phyloP scores from a whole-genome alignment of 1,140 invertebrate species.

The Halyomorpha halys region DNA sequence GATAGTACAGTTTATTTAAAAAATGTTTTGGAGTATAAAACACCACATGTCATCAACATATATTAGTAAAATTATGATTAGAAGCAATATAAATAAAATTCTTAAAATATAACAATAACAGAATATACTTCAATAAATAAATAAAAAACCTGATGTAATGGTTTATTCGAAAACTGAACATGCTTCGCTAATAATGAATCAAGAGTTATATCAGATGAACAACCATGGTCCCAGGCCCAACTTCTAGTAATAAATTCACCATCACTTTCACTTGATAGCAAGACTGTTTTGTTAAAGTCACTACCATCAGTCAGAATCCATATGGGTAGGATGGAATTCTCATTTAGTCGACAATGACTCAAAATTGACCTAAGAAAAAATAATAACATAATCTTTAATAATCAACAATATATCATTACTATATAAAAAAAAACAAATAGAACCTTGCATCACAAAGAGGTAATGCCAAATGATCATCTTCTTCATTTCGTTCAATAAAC shows the following conservation, averaged over 20 bases:
- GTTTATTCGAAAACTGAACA: conserved; percentile 1
- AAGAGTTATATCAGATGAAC: background rate
- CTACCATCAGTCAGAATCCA: background rate
- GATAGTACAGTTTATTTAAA: too few relatives aligned
- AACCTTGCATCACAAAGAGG: background rate
- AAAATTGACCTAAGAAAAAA: background rate
- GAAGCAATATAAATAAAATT: too few relatives aligned
- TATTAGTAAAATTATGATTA: too few relatives aligned
- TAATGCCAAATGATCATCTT: background rate
- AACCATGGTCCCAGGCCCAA: conserved; percentile 2
- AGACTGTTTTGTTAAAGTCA: background rate
- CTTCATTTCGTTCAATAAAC: background rate
- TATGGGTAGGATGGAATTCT: background rate
- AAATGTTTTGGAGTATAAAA: too few relatives aligned
- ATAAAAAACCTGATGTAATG: too few relatives aligned
- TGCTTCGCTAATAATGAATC: background rate
- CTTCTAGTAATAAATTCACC: background rate
- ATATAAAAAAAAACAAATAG: background rate
- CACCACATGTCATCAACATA: too few relatives aligned
- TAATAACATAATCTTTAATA: background rate
- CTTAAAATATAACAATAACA: too few relatives aligned
- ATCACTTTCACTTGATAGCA: background rate
- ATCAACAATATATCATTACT: background rate
- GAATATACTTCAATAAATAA: too few relatives aligned
- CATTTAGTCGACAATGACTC: background rate